Conservation (phyloP, 2,888 invertebrate genomes). For the Diarsia dahlii region DNA sequence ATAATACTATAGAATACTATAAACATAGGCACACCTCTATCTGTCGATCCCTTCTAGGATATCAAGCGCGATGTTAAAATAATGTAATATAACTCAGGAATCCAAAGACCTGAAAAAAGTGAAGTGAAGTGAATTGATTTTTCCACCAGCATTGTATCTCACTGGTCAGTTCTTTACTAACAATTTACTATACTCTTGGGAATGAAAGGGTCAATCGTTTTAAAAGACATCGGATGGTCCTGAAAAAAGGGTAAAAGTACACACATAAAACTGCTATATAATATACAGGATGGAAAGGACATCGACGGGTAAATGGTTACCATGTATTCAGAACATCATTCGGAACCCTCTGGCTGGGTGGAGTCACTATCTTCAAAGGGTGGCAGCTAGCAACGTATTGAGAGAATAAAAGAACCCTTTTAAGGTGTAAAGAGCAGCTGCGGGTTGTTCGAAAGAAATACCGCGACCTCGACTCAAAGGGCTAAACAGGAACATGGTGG, state of each 20-base stretch:
- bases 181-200: slow-evolving; percentile 4
- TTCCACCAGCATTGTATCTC: not conserved
- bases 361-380: too few relatives aligned
- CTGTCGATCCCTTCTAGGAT: not conserved
- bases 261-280: not conserved
- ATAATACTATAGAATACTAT: too few relatives aligned
- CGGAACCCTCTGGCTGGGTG: too few relatives aligned
- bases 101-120: not conserved
- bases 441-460: too few relatives aligned
- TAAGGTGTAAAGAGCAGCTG: too few relatives aligned
- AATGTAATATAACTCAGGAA: not conserved
- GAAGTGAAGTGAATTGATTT: not conserved
- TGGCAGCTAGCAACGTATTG: too few relatives aligned
- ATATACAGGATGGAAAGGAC: too few relatives aligned
- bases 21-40: not conserved
- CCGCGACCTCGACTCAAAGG: too few relatives aligned
- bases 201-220: slow-evolving; percentile 6
- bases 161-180: not conserved
- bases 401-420: too few relatives aligned
- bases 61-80: not conserved
- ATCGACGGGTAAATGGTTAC: too few relatives aligned
- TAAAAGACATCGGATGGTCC: not conserved
- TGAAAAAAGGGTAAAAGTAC: not conserved
- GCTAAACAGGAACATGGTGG: too few relatives aligned
- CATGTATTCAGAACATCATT: too few relatives aligned